These are phyloP conservation scores for Octomys mimax DNA, from an alignment of 2,797 vertebrate genomes.

Conservation along the genomic window DNA sequence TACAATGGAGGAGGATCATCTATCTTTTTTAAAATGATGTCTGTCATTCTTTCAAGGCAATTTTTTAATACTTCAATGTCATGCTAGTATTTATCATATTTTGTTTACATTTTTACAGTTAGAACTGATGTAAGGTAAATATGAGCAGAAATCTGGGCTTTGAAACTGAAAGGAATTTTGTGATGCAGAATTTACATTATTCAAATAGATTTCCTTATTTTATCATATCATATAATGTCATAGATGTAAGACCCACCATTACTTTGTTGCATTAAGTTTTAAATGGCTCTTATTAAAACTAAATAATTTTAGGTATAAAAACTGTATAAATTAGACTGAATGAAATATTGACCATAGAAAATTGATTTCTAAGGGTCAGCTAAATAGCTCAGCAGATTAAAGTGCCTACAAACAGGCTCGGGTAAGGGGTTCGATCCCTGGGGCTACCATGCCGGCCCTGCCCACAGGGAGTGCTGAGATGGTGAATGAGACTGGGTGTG, in stretches of 20 bases:
- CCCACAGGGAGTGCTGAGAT: too few species aligned
- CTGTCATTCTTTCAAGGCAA: constrained; percentile 25
- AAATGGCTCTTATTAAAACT: not conserved
- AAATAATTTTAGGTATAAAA: not conserved
- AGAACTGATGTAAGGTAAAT: not conserved
- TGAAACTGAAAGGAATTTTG: constrained; percentile 5
- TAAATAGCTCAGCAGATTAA: too few species aligned
- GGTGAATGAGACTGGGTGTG: too few species aligned
- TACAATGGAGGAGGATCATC: not conserved
- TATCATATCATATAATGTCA: not conserved
- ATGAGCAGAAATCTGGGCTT: not conserved
- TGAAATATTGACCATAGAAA: not conserved
- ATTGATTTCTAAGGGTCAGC: too few species aligned
- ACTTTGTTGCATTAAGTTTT: not conserved
- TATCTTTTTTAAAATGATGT: constrained; percentile 3
- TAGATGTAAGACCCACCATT: not conserved
- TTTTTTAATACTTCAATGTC: not conserved
- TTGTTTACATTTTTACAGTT: not conserved
- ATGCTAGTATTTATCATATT: constrained; percentile 39
- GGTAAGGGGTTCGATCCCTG: too few species aligned
- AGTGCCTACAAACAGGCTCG: too few species aligned
- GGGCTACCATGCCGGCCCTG: too few species aligned
- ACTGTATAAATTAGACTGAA: not conserved
- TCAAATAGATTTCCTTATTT: not conserved
- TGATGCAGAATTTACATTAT: not conserved